Conservation (phyloP, 2,797 vertebrate genomes). For the Allobates femoralis region DNA sequence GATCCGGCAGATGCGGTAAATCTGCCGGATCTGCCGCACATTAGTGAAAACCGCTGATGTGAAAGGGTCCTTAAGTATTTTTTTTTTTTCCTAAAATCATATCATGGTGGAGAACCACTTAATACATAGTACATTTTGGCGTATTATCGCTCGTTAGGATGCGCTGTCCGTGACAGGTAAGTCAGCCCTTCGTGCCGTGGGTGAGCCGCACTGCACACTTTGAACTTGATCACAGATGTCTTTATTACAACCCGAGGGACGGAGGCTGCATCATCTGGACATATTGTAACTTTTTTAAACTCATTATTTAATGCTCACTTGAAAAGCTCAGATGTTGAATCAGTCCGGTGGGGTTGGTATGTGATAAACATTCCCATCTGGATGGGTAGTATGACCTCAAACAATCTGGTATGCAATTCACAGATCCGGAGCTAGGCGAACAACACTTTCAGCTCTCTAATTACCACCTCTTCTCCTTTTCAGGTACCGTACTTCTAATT, state of each 20-base stretch:
- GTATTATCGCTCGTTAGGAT: neutral
- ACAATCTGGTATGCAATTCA: conserved; percentile 33
- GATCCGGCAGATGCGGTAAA: too few relatives aligned
- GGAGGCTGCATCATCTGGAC: conserved; percentile 38
- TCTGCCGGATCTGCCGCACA: too few relatives aligned
- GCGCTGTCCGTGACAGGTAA: neutral
- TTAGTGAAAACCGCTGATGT: too few relatives aligned
- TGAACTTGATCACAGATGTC: conserved; percentile 20
- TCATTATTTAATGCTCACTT: conserved; percentile 47
- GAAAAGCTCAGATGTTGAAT: conserved; percentile 43
- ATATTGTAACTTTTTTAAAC: conserved; percentile 52
- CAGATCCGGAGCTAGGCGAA: conserved; percentile 13
- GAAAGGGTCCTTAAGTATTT: too few relatives aligned
- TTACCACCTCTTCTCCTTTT: conserved; percentile 36
- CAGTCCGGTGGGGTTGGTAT: conserved; percentile 49
- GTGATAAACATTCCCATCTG: conserved; percentile 60
- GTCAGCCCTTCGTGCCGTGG: neutral
- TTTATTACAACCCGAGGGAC: conserved; percentile 27
- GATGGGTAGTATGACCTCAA: conserved; percentile 49
- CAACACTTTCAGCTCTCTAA: conserved; percentile 34
- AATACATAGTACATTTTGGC: too few relatives aligned
- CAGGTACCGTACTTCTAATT: conserved; percentile 23
- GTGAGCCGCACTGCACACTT: neutral
- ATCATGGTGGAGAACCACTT: too few relatives aligned
- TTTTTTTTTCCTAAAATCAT: too few relatives aligned